Conservation (phyloP, 2,797 vertebrate species). For the Phalloptychus januarius region DNA sequence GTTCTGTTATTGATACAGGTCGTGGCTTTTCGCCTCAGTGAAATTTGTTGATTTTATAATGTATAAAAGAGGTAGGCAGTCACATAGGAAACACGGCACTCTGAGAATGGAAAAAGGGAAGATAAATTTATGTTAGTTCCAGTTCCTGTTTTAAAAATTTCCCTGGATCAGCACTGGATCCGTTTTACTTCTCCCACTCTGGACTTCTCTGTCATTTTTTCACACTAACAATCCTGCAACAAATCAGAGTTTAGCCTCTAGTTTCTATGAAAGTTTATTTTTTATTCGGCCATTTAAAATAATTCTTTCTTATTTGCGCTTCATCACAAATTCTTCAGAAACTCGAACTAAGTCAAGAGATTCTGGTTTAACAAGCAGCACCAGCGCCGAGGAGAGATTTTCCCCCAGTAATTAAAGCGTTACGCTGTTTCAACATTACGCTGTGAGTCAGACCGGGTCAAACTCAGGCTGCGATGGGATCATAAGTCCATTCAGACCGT, state of each 20-base stretch:
- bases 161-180: neutral
- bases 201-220: neutral
- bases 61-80: neutral
- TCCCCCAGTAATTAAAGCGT: neutral
- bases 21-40: neutral
- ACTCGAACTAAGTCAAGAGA: neutral
- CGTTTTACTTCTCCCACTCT: constrained; percentile 2
- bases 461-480: neutral
- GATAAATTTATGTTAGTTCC: neutral
- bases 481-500: neutral
- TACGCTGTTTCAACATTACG: neutral
- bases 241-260: neutral
- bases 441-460: neutral
- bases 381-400: neutral
- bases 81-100: neutral
- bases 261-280: neutral
- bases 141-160: neutral
- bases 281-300: neutral
- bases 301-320: neutral
- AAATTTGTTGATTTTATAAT: no score
- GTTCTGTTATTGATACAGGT: neutral
- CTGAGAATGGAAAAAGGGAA: neutral
- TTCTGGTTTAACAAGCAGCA: neutral
- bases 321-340: neutral
- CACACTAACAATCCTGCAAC: neutral